These are phyloP conservation scores for Zoroaster sp. DNA, from an alignment of 53 echinoderm and acorn worm genomes.

Conservation along the genomic window DNA sequence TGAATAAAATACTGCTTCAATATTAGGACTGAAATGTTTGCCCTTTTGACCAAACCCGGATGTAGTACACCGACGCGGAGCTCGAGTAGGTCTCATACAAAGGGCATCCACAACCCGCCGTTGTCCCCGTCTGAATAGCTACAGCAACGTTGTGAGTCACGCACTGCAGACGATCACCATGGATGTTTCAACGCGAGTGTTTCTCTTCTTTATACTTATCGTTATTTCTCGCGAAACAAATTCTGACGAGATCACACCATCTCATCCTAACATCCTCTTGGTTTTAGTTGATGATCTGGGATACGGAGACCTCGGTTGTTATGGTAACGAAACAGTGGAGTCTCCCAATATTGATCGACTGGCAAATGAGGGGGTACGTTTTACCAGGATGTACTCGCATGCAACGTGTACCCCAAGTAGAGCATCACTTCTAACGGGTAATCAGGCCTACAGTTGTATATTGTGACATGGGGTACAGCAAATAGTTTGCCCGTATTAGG, in stretches of 20 bases:
- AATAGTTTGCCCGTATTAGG: too few relatives aligned
- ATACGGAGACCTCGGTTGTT: constrained; percentile 45
- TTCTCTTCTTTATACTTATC: background rate
- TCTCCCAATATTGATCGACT: constrained; percentile 25
- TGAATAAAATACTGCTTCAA: too few relatives aligned
- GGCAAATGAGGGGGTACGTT: constrained; percentile 19
- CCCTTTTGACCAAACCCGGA: too few relatives aligned
- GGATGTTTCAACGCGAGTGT: background rate
- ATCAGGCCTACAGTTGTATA: background rate
- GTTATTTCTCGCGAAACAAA: background rate
- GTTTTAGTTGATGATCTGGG: constrained; percentile 36
- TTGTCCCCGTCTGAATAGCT: too few relatives aligned
- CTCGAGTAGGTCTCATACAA: too few relatives aligned
- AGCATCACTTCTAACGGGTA: constrained; percentile 45
- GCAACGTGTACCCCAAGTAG: constrained; percentile 44
- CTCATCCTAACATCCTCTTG: constrained; percentile 29
- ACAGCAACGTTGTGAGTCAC: too few relatives aligned
- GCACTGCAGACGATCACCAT: too few relatives aligned
- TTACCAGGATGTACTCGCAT: constrained; percentile 32
- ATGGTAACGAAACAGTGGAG: background rate
- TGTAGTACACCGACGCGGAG: too few relatives aligned
- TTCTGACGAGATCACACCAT: background rate
- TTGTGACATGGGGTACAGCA: too few relatives aligned
- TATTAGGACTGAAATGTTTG: too few relatives aligned
- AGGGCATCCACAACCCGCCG: too few relatives aligned